Percentiles rank a stretch among this genome's conserved stretches.
Evolutionary conservation across 1,140 invertebrate species (phyloP).

Genomic region (Amphibalanus amphitrite): DNA sequence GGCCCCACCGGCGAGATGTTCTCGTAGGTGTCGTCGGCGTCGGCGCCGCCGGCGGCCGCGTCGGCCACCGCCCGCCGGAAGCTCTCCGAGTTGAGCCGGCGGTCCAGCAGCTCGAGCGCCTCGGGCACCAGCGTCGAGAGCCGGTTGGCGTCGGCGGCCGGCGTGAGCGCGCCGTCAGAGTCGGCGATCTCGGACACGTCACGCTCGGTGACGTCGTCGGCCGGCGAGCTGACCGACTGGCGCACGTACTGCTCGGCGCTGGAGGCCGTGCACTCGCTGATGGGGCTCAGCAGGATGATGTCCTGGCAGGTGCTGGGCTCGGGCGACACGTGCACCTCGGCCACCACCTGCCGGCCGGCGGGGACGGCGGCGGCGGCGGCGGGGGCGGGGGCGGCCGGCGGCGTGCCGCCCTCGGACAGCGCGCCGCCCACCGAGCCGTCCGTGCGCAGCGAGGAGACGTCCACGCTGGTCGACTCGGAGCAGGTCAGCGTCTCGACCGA

Average conservation of each 20-base stretch:
- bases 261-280: neutral
- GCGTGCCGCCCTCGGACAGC: neutral
- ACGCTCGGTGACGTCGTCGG: neutral
- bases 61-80: neutral
- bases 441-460: neutral
- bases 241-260: neutral
- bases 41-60: slow-evolving; percentile 4
- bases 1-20: neutral
- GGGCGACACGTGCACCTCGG: neutral
- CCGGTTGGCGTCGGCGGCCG: neutral
- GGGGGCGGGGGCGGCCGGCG: too few species aligned
- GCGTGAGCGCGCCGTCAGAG: neutral
- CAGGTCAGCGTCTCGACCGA: slow-evolving; percentile 4
- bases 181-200: neutral
- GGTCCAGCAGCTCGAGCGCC: neutral
- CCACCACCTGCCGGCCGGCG: neutral
- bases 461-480: neutral
- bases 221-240: neutral
- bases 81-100: neutral
- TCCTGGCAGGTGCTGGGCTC: neutral
- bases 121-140: neutral
- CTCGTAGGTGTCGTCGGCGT: neutral
- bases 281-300: neutral
- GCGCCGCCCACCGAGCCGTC: neutral
- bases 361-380: too few species aligned